Evolutionary conservation across 2,888 invertebrate species (phyloP), one percentile per base, ranked within the genome.

Genomic region (Meghimatium bilineatum): DNA sequence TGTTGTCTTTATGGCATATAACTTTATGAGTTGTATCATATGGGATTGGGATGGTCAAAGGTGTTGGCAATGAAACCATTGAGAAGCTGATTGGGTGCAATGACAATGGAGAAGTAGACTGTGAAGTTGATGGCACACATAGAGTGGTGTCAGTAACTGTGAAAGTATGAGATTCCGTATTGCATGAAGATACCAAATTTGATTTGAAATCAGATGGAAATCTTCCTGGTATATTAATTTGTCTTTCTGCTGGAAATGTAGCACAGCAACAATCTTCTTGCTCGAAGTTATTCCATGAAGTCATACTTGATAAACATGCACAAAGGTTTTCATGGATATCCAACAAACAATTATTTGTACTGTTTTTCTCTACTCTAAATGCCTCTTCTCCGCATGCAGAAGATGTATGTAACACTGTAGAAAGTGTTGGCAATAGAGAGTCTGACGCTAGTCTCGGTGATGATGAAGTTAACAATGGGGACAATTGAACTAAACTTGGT

Each of bases 391-490:
- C 60, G 32, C 12, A n/a, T 71, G 52, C 38, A 71, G 80, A 26
- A 32, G 71, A 52, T 63, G 71, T 34, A 2, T 17, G 10, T 63
- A 66, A 34, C n/a, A 38, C 63, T 63, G 44, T 2, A 36, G 60
- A 14, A 26, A 23, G 29, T 29, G 74, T 12, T 72, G 63, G 32
- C 29, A 49, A 71, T 12, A 38, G 20, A n/a, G 72, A 44, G 14
- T 2, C 49, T 10, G 72, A 44, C n/a, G 10, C 36, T 5, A 44
- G 29, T 29, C 20, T 44, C 0, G 32, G 32, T 52, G 82, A 82
- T 32, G 82, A 66, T 44, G 82, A 82, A 26, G 60, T 71, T 56
- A 36, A 72, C 32, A 56, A 56, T 80, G 82, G 34, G n/a, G 56
- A 52, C 8, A 14, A 56, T 75, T 32, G 34, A 56, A 49, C 32